Percentiles rank a stretch among this genome's conserved stretches.
phyloP scores from a whole-genome alignment of 2,113 vertebrate genomes.

The Propithecus coquereli region DNA sequence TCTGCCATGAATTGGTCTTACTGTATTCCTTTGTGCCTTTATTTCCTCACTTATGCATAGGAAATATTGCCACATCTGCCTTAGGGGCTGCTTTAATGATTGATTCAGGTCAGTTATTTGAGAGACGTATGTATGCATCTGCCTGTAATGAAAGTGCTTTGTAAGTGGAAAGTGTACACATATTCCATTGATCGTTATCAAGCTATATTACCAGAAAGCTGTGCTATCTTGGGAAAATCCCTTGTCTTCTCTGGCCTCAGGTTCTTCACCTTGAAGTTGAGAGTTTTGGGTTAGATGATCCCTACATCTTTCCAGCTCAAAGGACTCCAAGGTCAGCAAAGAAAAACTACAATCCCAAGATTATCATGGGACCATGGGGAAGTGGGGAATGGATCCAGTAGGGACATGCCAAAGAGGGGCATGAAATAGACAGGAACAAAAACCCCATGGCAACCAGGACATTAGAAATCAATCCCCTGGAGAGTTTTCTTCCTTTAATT shows the following conservation, averaged over 20 bases:
- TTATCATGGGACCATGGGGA: background rate
- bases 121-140: background rate
- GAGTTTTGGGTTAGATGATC: background rate
- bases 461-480: background rate
- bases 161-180: background rate
- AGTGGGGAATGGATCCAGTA: background rate
- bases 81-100: background rate
- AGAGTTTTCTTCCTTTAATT: background rate
- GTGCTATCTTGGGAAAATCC: no score
- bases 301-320: background rate
- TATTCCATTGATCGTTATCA: no score
- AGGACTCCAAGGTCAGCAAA: background rate
- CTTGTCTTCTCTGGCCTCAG: no score
- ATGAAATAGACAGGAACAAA: background rate
- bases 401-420: background rate
- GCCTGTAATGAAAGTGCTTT: background rate
- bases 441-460: background rate
- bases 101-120: background rate
- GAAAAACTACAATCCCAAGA: background rate
- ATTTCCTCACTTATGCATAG: background rate
- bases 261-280: background rate
- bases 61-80: background rate
- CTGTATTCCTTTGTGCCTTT: rapidly evolving
- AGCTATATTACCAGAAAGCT: no score
- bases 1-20: no score